phyloP scores from a whole-genome alignment of 1,140 invertebrate genomes.

The Eriocheir sinensis region DNA sequence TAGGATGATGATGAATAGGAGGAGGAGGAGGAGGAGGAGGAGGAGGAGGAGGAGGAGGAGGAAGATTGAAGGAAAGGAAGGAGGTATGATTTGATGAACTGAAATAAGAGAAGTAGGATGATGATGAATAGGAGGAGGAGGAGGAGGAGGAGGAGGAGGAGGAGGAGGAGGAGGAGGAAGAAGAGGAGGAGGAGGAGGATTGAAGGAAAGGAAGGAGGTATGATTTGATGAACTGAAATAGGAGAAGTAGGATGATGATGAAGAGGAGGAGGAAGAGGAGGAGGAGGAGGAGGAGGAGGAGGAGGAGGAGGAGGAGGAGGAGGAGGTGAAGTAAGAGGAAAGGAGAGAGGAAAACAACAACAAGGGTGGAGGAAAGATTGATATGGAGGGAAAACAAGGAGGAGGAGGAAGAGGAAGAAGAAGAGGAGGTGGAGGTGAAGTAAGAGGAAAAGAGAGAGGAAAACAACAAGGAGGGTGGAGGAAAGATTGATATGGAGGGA shows the following conservation, averaged over 20 bases:
- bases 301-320: no score
- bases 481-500: not conserved
- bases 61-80: not conserved
- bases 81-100: no score
- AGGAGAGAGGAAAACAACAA: not conserved
- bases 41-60: constrained; percentile 20
- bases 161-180: not conserved
- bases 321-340: no score
- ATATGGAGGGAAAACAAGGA: no score
- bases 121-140: not conserved
- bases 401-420: not conserved
- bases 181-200: not conserved
- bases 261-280: not conserved
- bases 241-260: not conserved
- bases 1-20: no score
- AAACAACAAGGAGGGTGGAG: not conserved
- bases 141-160: not conserved
- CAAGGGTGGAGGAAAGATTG: not conserved
- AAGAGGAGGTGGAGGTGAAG: no score
- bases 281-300: no score
- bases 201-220: no score
- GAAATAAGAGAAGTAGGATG: no score
- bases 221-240: no score
- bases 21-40: not conserved
- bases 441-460: no score